Evolutionary conservation across 2,888 invertebrate genomes (phyloP).

Genomic region (Gymnosoma rotundatum): DNA sequence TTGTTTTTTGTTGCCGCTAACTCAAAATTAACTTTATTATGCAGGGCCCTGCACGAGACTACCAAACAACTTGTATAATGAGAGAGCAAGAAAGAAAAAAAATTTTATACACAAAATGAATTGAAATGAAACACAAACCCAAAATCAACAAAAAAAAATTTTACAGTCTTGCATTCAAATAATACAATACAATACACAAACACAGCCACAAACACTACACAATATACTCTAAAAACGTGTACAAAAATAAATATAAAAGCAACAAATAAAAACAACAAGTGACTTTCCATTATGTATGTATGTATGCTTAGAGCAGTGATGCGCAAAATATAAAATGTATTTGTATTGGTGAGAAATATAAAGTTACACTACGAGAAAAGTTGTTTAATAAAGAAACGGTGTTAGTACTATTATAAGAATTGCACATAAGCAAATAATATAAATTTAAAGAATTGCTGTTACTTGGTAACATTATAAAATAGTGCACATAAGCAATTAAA

Average conservation of each 20-base stretch:
- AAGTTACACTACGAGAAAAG: no score
- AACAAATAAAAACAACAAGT: conserved; percentile 22
- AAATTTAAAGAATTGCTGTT: no score
- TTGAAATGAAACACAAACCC: conserved; percentile 50
- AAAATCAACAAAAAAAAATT: conserved; percentile 43
- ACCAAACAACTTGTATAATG: conserved; percentile 57
- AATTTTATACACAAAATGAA: conserved; percentile 15
- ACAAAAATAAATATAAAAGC: conserved; percentile 25
- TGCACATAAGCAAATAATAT: no score
- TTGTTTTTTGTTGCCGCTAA: conserved; percentile 67
- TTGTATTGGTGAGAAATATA: no score
- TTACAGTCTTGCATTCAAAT: conserved; percentile 14
- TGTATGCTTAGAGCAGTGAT: no score
- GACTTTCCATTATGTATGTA: conserved; percentile 26
- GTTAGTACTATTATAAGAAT: no score
- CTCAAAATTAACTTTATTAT: conserved; percentile 68
- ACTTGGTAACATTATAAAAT: no score
- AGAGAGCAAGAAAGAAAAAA: conserved; percentile 33
- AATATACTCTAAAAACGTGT: background rate
- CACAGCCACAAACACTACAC: no score
- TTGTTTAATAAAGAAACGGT: no score
- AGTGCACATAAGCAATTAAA: no score
- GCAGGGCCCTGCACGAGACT: conserved; percentile 65
- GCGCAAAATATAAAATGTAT: no score
- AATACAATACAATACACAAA: no score